A percentile compares a stretch with the other conserved stretches of the same genome.
These are phyloP conservation scores for Oreortyx pictus DNA, from an alignment of 2,797 vertebrate species.

Conservation along the genomic window DNA sequence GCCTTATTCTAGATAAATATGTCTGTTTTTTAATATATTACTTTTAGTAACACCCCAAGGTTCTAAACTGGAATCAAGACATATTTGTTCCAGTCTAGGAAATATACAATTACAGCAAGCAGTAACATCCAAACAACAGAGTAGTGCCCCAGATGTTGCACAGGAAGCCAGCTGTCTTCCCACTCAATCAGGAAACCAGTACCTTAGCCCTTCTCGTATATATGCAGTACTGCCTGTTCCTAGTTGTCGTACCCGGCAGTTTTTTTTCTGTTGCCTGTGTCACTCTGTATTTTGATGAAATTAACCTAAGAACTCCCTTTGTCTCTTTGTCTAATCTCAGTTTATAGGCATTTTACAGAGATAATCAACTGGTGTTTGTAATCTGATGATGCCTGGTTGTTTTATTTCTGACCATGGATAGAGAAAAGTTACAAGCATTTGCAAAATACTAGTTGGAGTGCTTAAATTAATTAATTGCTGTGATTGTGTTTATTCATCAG, in stretches of 20 bases:
- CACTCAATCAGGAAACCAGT: neutral
- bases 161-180: neutral
- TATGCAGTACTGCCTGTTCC: rapidly evolving
- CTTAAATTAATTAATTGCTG: neutral
- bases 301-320: rapidly evolving
- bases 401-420: neutral
- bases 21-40: neutral
- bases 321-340: neutral
- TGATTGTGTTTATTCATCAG: neutral
- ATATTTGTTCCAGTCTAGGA: neutral
- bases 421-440: neutral
- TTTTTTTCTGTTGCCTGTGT: neutral
- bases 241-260: neutral
- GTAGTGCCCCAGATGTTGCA: neutral
- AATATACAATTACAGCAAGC: neutral
- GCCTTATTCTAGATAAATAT: neutral
- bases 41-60: neutral
- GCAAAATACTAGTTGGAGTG: neutral
- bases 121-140: neutral
- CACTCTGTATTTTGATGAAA: neutral
- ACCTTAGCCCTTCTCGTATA: neutral
- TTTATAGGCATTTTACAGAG: neutral
- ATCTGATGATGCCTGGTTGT: neutral
- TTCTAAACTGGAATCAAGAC: neutral
- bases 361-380: neutral